Base-by-base conservation (phyloP, 2,888 invertebrate species). In the Drosophila kuntzei region DNA sequence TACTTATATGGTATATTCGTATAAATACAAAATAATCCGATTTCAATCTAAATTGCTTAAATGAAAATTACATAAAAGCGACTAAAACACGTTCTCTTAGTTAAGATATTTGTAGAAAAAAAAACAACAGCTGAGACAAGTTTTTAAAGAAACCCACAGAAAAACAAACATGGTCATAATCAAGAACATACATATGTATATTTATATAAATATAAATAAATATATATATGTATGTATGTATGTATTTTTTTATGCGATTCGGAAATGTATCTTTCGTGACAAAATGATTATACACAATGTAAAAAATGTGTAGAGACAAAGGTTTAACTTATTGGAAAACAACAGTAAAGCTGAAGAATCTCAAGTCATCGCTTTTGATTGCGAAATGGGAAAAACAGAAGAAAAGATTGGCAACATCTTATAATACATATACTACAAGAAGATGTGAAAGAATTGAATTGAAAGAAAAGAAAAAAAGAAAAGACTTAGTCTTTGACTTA, bases 281-380 rank as follows among this genome's bases (percentile, higher is more conserved):
- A 62, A 46, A 47, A 47, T 39, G 20, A 47, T 53, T 54, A 47
- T 39, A 39, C 29, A 12, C 37, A 25, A 20, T 43, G 53, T 27
- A 27, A 16, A 53, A 20, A 36, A 36, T 34, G 25, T 25, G 46
- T 47, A 57, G 6, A 57, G 22, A 34, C 16, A 53, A 16, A 41
- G 41, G 29, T 43, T n/a, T n/a, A 12, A 54, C 32, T 54, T 36
- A 61, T 61, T 27, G 46, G n/a, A 62, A 55, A 41, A 39, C 47
- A 62, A 64, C 59, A 44, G 51, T 51, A 60, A 54, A 54, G 39
- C 39, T 18, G 4, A 53, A 53, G 34, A 68, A 64, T 44, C 37
- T 61, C 65, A 47, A 65, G 69, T 70, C 69, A 70, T 70, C 39
- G 41, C 65, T 34, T 65, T 60, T 65, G 65, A 70, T 70, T 70